Conservation (phyloP, 2,888 invertebrate species). For the Thera obeliscata region DNA sequence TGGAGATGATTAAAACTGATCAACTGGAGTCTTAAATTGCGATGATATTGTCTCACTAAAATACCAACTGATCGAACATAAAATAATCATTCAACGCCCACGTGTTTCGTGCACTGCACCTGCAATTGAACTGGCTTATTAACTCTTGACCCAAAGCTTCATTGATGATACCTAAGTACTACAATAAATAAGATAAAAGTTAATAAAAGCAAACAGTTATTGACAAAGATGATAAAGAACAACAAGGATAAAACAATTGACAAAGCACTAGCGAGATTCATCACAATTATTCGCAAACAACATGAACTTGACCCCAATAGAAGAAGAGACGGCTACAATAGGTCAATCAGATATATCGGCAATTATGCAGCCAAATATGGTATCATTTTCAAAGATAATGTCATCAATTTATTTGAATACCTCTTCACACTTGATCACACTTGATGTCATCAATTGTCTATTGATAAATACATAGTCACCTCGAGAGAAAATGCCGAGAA, state of each 20-base stretch:
- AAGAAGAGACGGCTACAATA: constrained; percentile 15
- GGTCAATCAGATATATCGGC: constrained; percentile 12
- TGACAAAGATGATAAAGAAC: neutral
- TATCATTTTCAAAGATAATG: constrained; percentile 7
- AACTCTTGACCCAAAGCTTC: constrained; percentile 10
- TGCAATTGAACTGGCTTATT: constrained; percentile 17
- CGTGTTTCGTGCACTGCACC: constrained; percentile 9
- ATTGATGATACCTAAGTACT: constrained; percentile 4
- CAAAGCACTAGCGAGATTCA: constrained; percentile 12
- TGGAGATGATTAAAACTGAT: no score
- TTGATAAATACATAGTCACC: constrained; percentile 1
- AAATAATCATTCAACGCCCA: neutral
- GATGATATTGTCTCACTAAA: neutral
- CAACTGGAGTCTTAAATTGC: neutral
- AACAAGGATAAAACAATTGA: constrained; percentile 1
- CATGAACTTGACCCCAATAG: constrained; percentile 29
- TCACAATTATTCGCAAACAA: constrained; percentile 14
- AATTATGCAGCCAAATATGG: constrained; percentile 9
- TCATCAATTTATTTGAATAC: constrained; percentile 6
- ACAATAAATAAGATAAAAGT: neutral
- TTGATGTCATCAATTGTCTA: constrained; percentile 2
- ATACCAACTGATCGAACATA: neutral
- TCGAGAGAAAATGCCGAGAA: neutral
- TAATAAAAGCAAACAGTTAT: neutral
- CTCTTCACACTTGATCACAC: neutral